These are phyloP conservation scores for Condylostylus longicornis DNA, from an alignment of 1,140 invertebrate genomes.

Conservation along the genomic window DNA sequence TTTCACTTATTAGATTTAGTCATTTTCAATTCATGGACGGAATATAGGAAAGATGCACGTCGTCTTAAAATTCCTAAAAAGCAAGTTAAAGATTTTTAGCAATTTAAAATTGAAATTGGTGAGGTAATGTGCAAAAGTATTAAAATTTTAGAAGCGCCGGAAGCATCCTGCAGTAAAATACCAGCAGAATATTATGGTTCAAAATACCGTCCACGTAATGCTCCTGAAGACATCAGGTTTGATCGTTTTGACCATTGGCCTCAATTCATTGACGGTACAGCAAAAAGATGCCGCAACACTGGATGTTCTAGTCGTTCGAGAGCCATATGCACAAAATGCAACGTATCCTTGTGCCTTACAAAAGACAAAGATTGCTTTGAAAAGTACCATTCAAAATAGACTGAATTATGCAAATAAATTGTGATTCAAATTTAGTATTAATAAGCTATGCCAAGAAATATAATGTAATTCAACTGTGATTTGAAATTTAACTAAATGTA, in stretches of 20 bases:
- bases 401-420: too few species aligned
- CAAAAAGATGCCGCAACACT: neutral
- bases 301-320: neutral
- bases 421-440: too few species aligned
- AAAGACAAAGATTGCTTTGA: conserved; percentile 1
- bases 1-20: conserved; percentile 10
- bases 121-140: neutral
- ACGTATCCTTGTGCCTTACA: neutral
- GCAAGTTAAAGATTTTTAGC: neutral
- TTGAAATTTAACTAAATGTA: too few species aligned
- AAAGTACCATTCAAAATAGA: conserved; percentile 2
- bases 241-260: conserved; percentile 2
- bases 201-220: conserved; percentile 2
- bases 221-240: neutral
- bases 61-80: neutral
- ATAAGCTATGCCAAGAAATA: too few species aligned
- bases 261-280: neutral
- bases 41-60: conserved; percentile 3
- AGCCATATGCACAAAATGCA: conserved; percentile 1
- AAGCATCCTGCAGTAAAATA: neutral
- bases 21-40: conserved; percentile 10
- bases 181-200: neutral
- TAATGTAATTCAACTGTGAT: too few species aligned
- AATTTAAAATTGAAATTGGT: conserved; percentile 2
- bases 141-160: neutral